phyloP scores from a whole-genome alignment of 2,888 invertebrate genomes.

The Lasioglossum lativentre region DNA sequence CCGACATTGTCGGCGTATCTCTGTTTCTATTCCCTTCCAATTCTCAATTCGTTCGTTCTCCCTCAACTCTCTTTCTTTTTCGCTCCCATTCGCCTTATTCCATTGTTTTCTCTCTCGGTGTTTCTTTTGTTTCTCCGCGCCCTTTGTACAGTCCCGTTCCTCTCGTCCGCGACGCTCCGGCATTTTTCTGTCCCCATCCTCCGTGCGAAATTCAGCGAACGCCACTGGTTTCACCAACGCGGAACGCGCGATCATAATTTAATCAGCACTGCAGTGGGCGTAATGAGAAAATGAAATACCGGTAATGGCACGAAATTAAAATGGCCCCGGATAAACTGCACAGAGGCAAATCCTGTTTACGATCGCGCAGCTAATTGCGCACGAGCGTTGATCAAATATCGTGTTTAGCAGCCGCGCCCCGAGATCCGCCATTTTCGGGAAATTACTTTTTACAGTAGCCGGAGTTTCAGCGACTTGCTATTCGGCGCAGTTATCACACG shows the following conservation, averaged over 20 bases:
- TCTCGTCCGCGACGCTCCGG: neutral
- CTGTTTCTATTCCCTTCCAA: neutral
- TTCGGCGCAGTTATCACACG: neutral
- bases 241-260: slow-evolving; percentile 45
- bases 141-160: neutral
- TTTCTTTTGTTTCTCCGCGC: neutral
- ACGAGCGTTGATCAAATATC: slow-evolving; percentile 39
- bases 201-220: neutral
- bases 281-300: slow-evolving; percentile 62
- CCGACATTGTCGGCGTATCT: neutral
- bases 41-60: neutral
- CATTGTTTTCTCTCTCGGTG: neutral
- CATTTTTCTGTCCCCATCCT: neutral
- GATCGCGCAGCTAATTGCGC: slow-evolving; percentile 51
- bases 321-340: slow-evolving; percentile 36
- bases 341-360: neutral
- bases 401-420: slow-evolving; percentile 15
- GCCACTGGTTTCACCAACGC: neutral
- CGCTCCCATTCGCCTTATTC: neutral
- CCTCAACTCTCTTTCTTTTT: neutral
- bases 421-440: slow-evolving; percentile 15
- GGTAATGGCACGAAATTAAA: slow-evolving; percentile 59
- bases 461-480: slow-evolving; percentile 1
- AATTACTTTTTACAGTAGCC: neutral
- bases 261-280: slow-evolving; percentile 45